These are phyloP conservation scores for Parnassius glacialis DNA, from an alignment of 2,888 invertebrate species.

Conservation along the genomic window DNA sequence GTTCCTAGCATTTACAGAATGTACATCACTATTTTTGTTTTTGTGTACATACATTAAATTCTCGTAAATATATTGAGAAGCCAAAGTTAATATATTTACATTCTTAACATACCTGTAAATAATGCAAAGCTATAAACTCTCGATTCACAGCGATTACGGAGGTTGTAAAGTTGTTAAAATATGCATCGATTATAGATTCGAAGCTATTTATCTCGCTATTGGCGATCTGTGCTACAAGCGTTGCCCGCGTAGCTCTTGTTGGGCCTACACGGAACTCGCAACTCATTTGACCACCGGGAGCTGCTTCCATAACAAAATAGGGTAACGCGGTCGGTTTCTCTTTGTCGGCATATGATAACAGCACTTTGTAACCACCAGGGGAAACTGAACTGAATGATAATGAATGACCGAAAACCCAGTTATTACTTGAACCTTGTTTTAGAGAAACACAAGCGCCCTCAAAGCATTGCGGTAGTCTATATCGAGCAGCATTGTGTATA, in stretches of 20 bases:
- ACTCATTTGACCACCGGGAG: constrained; percentile 73
- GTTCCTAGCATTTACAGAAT: too few species aligned
- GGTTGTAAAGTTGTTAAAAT: constrained; percentile 60
- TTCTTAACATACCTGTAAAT: constrained; percentile 53
- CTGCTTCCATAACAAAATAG: constrained; percentile 73
- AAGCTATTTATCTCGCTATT: constrained; percentile 66
- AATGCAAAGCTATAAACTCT: constrained; percentile 72
- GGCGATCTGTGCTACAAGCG: constrained; percentile 65
- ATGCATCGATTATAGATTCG: constrained; percentile 69
- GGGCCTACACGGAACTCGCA: constrained; percentile 69
- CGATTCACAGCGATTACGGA: constrained; percentile 71
- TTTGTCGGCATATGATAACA: constrained; percentile 64
- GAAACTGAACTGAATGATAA: constrained; percentile 72
- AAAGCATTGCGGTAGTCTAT: constrained; percentile 71
- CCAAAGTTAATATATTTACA: too few species aligned
- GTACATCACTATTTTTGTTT: too few species aligned
- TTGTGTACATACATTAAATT: too few species aligned
- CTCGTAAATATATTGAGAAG: too few species aligned
- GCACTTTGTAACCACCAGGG: constrained; percentile 70
- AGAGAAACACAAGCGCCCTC: constrained; percentile 68
- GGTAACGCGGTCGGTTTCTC: constrained; percentile 53
- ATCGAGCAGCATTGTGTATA: constrained; percentile 68
- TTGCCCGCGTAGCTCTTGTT: constrained; percentile 55
- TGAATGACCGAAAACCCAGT: constrained; percentile 69
- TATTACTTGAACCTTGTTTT: constrained; percentile 55